These are phyloP conservation scores for Hydrochoerus hydrochaeris DNA, from an alignment of 2,113 vertebrate genomes.

Conservation along the genomic window DNA sequence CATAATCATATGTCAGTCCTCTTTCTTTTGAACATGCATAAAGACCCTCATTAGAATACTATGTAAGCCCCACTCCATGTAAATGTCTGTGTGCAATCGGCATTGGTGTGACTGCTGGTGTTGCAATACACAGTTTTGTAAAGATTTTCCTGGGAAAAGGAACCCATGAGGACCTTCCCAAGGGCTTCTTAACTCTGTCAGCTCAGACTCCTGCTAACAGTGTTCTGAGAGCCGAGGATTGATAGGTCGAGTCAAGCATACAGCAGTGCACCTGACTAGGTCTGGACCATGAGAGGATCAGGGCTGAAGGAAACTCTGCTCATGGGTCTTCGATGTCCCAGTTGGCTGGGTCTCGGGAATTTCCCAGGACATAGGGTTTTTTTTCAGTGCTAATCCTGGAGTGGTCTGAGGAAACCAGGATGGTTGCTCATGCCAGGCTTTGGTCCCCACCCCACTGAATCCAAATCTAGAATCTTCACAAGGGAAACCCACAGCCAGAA, in stretches of 20 bases:
- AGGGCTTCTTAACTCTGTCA: slow-evolving; percentile 46
- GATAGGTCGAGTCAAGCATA: background rate
- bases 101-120: background rate
- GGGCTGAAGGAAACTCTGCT: background rate
- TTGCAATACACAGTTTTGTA: slow-evolving; percentile 65
- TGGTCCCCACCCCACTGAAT: background rate
- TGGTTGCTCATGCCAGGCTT: background rate
- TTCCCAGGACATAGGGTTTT: background rate
- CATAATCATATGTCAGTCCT: background rate
- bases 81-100: background rate
- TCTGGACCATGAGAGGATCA: background rate
- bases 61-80: background rate
- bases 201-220: background rate
- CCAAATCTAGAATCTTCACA: background rate
- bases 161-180: slow-evolving; percentile 5
- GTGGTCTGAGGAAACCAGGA: background rate
- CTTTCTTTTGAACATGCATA: background rate
- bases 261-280: background rate
- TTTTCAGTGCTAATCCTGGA: background rate
- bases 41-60: background rate
- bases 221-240: slow-evolving; percentile 32
- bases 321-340: background rate
- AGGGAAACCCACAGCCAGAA: background rate
- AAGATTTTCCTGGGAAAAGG: slow-evolving; percentile 66
- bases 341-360: background rate